Base-by-base conservation (phyloP, 2,888 invertebrate species). In the Chironomus tentans region DNA sequence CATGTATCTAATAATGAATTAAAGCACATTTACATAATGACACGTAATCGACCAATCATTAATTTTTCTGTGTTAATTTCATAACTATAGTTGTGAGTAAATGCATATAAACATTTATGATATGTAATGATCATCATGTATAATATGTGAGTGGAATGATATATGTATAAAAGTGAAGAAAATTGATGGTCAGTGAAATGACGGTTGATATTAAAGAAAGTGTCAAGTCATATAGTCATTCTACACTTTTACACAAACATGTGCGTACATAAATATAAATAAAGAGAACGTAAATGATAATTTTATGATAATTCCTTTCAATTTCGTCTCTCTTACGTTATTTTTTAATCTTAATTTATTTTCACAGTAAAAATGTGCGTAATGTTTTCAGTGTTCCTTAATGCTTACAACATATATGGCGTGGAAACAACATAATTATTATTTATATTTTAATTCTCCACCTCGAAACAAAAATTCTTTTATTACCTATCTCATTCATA, bases 341-440 rank as follows among this genome's bases (percentile, higher is more conserved):
- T 15, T 15, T 28, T 28, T 15, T 68, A 68, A 70, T 47, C n/a
- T 50, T 62, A 61, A 72, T 72, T 72, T 72, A 28, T 62, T 65
- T 65, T 65, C 65, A 21, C 56, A 56, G 56, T 56, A 13, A 7
- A 21, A 13, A 62, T 62, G 18, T 62, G 62, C 62, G 62, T 21
- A 21, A 22, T 62, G 56, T 38, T 38, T 38, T 38, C 38, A 38
- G 10, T 38, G 18, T 56, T 24, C 13, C 70, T 24, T 70, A 70
- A 70, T 38, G 46, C 70, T 70, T 15, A 24, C 65, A 38, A 24
- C 65, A 65, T 24, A 47, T 46, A 21, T 21, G n/a, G 47, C 48
- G 28, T 62, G 24, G 72, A 46, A 61, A 72, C 72, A 72, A 72
- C 72, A 72, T 72, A 72, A 72, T 72, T 72, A 72, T 62, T 62